A percentile compares a stretch with the other conserved stretches of the same genome.
Conservation (phyloP, 2,113 vertebrate species). For the Thermophis baileyi region DNA sequence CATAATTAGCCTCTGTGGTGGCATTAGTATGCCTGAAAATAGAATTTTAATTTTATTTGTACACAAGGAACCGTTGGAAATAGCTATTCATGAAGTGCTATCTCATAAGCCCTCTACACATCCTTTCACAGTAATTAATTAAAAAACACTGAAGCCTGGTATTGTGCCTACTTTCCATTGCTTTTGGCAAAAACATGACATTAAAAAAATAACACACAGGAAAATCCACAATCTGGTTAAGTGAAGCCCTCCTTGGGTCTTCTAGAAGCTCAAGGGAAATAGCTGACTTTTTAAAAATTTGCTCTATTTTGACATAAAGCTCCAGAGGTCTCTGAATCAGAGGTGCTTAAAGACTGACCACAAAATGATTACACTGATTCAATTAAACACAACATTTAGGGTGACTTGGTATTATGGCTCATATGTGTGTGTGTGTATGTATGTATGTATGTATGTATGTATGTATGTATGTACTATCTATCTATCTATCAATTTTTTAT, state of each 20-base stretch:
- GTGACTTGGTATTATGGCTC: conserved; percentile 8
- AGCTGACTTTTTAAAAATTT: conserved; percentile 17
- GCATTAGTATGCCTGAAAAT: conserved; percentile 19
- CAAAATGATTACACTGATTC: conserved; percentile 22
- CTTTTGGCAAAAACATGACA: conserved; percentile 12
- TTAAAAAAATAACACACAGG: conserved; percentile 2
- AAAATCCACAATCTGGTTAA: conserved; percentile 23
- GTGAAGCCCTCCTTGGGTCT: conserved; percentile 9
- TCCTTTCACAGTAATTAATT: conserved; percentile 28
- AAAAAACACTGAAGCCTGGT: conserved; percentile 1
- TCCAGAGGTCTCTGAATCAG: conserved; percentile 19
- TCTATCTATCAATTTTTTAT: no score
- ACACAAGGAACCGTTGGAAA: conserved; percentile 14
- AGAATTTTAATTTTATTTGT: conserved; percentile 31
- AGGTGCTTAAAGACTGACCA: conserved; percentile 14
- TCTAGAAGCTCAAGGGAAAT: conserved; percentile 5
- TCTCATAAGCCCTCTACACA: not conserved
- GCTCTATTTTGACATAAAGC: not conserved
- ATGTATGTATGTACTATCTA: no score
- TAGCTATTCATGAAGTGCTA: conserved; percentile 11
- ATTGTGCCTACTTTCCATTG: not conserved
- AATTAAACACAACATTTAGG: conserved; percentile 20
- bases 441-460: no score
- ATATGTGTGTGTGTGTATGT: no score
- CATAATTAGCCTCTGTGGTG: conserved; percentile 14